Base-by-base conservation (phyloP, 1,140 invertebrate species). In the Leptoteleia sp. region DNA sequence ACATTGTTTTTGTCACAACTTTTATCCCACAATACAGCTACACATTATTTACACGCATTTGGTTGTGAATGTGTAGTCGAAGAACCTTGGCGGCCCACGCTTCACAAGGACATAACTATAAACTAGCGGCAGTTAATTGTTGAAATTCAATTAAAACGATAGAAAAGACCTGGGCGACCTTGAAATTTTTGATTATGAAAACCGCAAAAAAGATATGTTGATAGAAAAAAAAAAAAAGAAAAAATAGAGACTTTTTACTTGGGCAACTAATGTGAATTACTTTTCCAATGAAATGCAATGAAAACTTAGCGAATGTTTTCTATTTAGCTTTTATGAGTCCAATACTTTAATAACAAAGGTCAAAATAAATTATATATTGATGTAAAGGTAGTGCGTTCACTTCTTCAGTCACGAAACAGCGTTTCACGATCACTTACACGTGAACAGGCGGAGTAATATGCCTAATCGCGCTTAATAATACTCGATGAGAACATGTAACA, bases 401-500 rank as follows among this genome's bases (percentile, higher is more conserved):
- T 42, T 72, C 35, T 62, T 50, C 75, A 52, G 76, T 79, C 80
- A 71, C 71, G 70, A 73, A 76, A 80, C 42, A 57, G 38, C 77
- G 59, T 70, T 78, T 75, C 78, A 68, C 62, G 78, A 82, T 73
- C 42, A 80, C 76, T 78, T 80, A 82, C 81, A 84, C 80, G 82
- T 78, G 80, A 84, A 82, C 79, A 50, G 80, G 76, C 84, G 76
- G 80, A 73, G 83, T 82, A 82, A 84, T 80, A 84, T 59, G 67
- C 45, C 76, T 85, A 87, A 87, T 85, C 83, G 82, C 80, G 81
- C 83, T 86, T 85, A 87, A 85, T 85, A 81, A 84, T 82, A 83
- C 81, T 84, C 81, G 83, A 87, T 79, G 64, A 80, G 81, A 71
- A 81, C 83, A 77, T 82, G 83, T 83, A 84, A 82, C 83, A 81